Base-by-base conservation (phyloP, 1,140 invertebrate species). In the Platyura marginata region DNA sequence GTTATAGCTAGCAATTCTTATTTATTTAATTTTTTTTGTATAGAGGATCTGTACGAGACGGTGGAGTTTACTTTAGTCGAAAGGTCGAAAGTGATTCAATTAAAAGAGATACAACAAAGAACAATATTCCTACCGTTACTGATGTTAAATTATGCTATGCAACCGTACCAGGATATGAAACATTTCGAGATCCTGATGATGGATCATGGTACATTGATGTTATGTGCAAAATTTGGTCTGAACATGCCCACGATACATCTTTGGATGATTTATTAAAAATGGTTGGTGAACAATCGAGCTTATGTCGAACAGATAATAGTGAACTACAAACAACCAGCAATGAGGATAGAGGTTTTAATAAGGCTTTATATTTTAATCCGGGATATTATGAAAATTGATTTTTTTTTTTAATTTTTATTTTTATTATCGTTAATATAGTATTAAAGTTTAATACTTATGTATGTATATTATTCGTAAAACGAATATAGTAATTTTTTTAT, bases 131-230 rank as follows among this genome's bases (percentile, higher is more conserved):
- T 36, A 65, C 70, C 25, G 70, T 67, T 53, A 67, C 67, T 11
- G 77, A 84, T 57, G 73, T 76, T 25, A 54, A 81, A 10, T 65
- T 81, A 23, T 72, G 69, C 25, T 69, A 79, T 59, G 73, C 78
- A 19, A 82, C 75, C 5, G 49, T 75, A 2, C 69, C 72, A 13
- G 71, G 77, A 6, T 70, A 67, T 49, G 67, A 71, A 37, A 72
- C 82, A 18, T 71, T 74, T 54, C 65, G 83, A 35, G 75, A 85
- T 57, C 51, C 44, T 0, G 44, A 53, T 6, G 52, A 51, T 19
- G 83, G 82, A 15, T 78, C 77, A 41, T 84, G 80, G 77, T 84
- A 79, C 51, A 77, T 87, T 41, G 75, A 82, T 53, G 65, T 70
- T 42, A 62, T 87, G 38, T 86, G 81, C 58, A 64, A 78, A 51